Percentiles rank a stretch among this genome's conserved stretches.
phyloP scores from a whole-genome alignment of 2,888 invertebrate species.

The Yponomeuta cagnagella region DNA sequence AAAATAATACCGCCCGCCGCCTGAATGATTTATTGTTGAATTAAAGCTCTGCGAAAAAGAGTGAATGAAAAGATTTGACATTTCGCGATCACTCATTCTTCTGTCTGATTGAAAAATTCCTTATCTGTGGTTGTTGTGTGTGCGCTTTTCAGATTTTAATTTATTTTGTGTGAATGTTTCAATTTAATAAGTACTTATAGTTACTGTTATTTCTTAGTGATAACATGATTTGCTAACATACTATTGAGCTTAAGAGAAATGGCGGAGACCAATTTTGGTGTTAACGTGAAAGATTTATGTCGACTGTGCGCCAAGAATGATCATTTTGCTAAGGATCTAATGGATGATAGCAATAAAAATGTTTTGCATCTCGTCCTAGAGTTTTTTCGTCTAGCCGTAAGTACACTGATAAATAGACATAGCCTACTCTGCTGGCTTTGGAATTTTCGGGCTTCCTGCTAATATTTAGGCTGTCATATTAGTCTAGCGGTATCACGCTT shows the following conservation, averaged over 20 bases:
- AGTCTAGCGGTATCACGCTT: too few species aligned
- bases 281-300: slow-evolving; percentile 47
- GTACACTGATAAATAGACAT: slow-evolving; percentile 23
- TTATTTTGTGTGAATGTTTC: not conserved
- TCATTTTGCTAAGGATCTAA: slow-evolving; percentile 56
- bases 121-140: not conserved
- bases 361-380: slow-evolving; percentile 56
- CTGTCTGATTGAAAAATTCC: not conserved
- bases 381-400: slow-evolving; percentile 54
- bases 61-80: not conserved
- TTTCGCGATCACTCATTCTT: not conserved
- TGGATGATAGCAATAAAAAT: slow-evolving; percentile 54
- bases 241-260: not conserved
- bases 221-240: not conserved
- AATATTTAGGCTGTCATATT: too few species aligned
- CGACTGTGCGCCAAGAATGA: slow-evolving; percentile 62
- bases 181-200: not conserved
- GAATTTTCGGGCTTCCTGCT: too few species aligned
- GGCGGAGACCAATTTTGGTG: not conserved
- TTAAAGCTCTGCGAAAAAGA: not conserved
- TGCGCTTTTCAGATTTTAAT: not conserved
- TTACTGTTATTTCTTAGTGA: not conserved
- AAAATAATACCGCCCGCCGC: too few species aligned
- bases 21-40: too few species aligned
- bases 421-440: too few species aligned